Base-by-base conservation (phyloP, 53 echinoderm and acorn worm species). In the Paracentrotus lividus region DNA sequence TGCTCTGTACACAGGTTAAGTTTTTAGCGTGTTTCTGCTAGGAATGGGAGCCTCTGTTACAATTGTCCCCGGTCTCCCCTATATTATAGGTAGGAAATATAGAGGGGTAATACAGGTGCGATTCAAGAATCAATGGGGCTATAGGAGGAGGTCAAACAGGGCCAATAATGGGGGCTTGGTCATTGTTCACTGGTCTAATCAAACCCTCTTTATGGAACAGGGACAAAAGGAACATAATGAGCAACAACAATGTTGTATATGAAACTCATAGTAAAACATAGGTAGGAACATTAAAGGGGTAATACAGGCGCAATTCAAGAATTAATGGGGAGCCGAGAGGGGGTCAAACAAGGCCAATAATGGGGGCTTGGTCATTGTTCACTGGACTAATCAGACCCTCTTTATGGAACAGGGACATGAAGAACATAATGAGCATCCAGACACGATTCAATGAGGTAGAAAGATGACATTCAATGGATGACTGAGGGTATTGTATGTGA, bases 101-200 rank as follows among this genome's bases (percentile, higher is more conserved):
- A 38, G 33, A 38, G 72, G 72, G 36, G 12, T 15, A 40, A 38
- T 26, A n/a, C 10, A 42, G 76, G 76, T 12, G 36, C 32, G 69
- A 36, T 14, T 20, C 77, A 42, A 77, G 24, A 77, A 45, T 81
- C 81, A 81, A 81, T 81, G 47, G 9, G 5, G 24, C 44, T 3
- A 10, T 26, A 45, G 47, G n/a, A 21, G 81, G 81, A 47, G 45
- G 44, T 81, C 44, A 26, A 47, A 47, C 47, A 24, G 9, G 81
- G 47, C 44, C 81, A 45, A 81, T 24, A 47, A 10, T 81, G 42
- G 27, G 27, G 47, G 47, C 5, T 81, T 18, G 40, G 36, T 81
- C 47, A 81, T 45, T 81, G 81, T 81, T 81, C 44, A n/a, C n/a
- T n/a, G 81, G 81, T n/a, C 12, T 45, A 12, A 26, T 81, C 81